Conservation (phyloP, 2,797 vertebrate species). For the Sebastes iracundus region DNA sequence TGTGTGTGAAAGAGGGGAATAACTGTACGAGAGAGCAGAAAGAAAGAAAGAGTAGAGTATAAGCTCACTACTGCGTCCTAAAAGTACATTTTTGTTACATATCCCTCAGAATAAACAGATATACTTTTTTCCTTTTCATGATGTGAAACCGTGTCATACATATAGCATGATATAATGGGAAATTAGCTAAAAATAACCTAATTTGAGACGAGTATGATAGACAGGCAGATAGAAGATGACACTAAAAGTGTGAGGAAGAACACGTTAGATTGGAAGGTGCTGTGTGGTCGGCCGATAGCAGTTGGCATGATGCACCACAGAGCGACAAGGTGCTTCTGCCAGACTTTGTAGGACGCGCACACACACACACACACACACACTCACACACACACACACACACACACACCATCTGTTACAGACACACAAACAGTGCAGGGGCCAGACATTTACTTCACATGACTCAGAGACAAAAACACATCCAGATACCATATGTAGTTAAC, state of each 20-base stretch:
- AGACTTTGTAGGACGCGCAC: slow-evolving; percentile 49
- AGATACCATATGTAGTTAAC: slow-evolving; percentile 33
- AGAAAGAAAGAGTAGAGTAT: neutral
- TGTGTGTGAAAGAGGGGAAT: neutral
- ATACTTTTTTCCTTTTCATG: neutral
- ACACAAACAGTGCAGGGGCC: slow-evolving; percentile 51
- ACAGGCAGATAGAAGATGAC: neutral
- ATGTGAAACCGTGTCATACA: neutral
- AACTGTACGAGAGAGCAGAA: neutral
- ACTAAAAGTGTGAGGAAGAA: slow-evolving; percentile 13
- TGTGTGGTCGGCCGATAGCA: slow-evolving; percentile 35
- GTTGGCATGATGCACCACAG: slow-evolving; percentile 54
- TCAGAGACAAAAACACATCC: slow-evolving; percentile 51
- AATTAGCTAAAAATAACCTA: neutral
- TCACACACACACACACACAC: neutral
- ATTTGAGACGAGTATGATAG: neutral
- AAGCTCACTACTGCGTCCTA: neutral
- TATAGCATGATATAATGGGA: neutral
- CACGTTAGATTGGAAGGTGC: slow-evolving; percentile 29
- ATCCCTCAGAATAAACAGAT: neutral
- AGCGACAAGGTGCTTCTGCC: slow-evolving; percentile 64
- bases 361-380: slow-evolving; percentile 5
- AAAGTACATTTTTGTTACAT: neutral
- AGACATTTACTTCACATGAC: slow-evolving; percentile 61
- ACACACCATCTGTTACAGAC: slow-evolving; percentile 65